Evolutionary conservation across 2,113 vertebrate genomes (phyloP), one percentile per base, ranked within the genome.

Genomic region (Alouatta palliata): DNA sequence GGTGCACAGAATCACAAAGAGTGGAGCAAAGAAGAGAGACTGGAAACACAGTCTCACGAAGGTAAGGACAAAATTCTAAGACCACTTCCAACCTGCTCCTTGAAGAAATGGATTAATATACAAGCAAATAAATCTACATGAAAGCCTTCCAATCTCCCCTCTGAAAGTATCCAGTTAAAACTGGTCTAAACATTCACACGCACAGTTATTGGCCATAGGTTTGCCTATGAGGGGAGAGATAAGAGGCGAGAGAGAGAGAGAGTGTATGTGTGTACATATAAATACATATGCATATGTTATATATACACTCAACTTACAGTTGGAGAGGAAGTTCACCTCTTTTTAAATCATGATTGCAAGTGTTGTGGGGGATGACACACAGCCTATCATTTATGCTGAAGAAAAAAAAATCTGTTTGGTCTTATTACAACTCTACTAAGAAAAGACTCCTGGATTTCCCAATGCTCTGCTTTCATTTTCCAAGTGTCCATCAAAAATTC

Each of bases 381-480:
- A 35, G 70, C 25, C 81, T 61, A 94, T 86, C 37, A 73, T 52
- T 87, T 47, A 94, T 2, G 27, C 40, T 68, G 64, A 91, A 93
- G 23, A 92, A 91, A 94, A 61, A 61, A 92, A 70, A 82, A 61
- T 76, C 83, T 80, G 30, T 88, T 88, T 86, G 73, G 79, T 25
- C 70, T 84, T 35, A 58, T 56, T 71, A 83, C 35, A 14, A 37
- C 23, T 90, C 66, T 76, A 35, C 61, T 80, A 93, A 87, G 61
- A 96, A 90, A 79, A 73, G 77, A 83, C 47, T 90, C 66, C 47
- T 89, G 25, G 64, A 45, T 95, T 94, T 93, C 87, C 43, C 47
- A 86, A 14, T 14, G 61, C 13, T 92, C 80, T 84, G 52, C 47
- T 86, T 96, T 94, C 61, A 81, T 96, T 88, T 95, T 73, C 91